phyloP scores from a whole-genome alignment of 2,113 vertebrate genomes.

The Oncorhynchus mykiss region DNA sequence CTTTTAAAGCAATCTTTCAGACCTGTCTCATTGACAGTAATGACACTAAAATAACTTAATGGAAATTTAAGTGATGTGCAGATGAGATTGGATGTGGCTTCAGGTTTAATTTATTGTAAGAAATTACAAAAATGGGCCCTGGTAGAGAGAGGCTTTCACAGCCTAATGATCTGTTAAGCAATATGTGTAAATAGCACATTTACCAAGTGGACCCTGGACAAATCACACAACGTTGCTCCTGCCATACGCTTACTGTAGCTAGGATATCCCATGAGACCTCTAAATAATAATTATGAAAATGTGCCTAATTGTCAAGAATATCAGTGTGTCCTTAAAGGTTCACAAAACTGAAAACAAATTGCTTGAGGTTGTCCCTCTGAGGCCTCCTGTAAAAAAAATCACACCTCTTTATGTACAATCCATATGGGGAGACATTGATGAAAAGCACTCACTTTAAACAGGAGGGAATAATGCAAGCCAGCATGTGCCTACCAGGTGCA shows the following conservation, averaged over 20 bases:
- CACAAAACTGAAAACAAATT: conserved; percentile 35
- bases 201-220: conserved; percentile 55
- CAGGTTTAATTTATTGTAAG: conserved; percentile 66
- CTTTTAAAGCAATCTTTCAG: conserved; percentile 40
- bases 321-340: conserved; percentile 29
- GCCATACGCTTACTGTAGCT: conserved; percentile 22
- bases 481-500: conserved; percentile 83
- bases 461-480: conserved; percentile 53
- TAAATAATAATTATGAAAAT: conserved; percentile 58
- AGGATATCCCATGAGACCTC: conserved; percentile 39
- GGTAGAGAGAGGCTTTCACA: conserved; percentile 61
- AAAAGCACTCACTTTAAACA: conserved; percentile 36
- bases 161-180: conserved; percentile 70
- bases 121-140: conserved; percentile 62
- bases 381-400: conserved; percentile 5
- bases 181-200: conserved; percentile 64
- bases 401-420: conserved; percentile 2
- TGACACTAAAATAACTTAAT: conserved; percentile 64
- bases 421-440: conserved; percentile 24
- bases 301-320: conserved; percentile 49
- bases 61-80: conserved; percentile 71
- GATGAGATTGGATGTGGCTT: conserved; percentile 64
- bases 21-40: conserved; percentile 44
- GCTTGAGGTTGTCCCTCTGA: conserved; percentile 21
- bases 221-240: conserved; percentile 45